phyloP scores from a whole-genome alignment of 2,797 vertebrate species.

The Nannoperca australis region DNA sequence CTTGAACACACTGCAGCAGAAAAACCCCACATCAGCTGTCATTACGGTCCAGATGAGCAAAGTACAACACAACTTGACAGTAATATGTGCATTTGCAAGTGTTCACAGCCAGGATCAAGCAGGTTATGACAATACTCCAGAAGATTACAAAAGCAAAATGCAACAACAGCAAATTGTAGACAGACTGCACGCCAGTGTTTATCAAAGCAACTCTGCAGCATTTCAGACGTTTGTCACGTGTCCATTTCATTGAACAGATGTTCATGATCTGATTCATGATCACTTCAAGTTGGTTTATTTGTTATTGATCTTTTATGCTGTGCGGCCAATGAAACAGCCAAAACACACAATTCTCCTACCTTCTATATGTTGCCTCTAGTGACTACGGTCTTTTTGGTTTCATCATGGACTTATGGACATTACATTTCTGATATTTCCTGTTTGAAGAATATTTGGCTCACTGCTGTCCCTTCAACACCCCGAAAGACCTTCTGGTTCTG shows the following conservation, averaged over 20 bases:
- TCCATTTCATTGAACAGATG: background rate
- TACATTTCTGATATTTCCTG: background rate
- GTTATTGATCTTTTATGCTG: background rate
- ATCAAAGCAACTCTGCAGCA: background rate
- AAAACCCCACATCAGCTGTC: slow-evolving; percentile 13
- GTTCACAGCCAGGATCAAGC: slow-evolving; percentile 7
- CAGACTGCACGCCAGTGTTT: background rate
- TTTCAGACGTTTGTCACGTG: background rate
- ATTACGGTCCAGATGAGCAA: background rate
- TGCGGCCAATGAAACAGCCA: background rate
- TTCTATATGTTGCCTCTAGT: background rate
- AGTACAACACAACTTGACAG: slow-evolving; percentile 10
- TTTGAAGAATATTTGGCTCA: background rate
- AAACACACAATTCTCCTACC: background rate
- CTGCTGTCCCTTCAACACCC: background rate
- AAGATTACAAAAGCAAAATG: background rate
- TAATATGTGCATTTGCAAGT: slow-evolving; percentile 20
- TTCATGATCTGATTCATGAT: too few species aligned
- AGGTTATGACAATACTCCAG: background rate
- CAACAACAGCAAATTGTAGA: slow-evolving; percentile 6
- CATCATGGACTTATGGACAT: background rate
- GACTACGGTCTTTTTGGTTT: background rate
- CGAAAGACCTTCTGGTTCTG: background rate
- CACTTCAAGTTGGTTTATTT: background rate
- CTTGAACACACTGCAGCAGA: slow-evolving; percentile 36